These are phyloP conservation scores for Neotoxoptera formosana DNA, from an alignment of 1,140 invertebrate genomes.

Conservation along the genomic window DNA sequence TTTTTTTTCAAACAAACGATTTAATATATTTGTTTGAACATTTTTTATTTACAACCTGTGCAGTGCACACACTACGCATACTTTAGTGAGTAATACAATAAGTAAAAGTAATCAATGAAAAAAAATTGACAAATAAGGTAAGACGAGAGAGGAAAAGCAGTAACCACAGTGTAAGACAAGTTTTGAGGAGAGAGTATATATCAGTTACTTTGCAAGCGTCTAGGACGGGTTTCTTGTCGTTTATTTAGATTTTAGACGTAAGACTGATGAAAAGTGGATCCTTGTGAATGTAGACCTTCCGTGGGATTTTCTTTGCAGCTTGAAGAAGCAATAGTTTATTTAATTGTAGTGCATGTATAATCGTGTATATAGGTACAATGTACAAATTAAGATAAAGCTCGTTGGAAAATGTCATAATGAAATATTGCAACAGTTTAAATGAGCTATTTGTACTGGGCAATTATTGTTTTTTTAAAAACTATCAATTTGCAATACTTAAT, in stretches of 20 bases:
- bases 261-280: not conserved
- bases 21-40: not conserved
- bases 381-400: not conserved
- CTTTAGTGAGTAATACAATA: not conserved
- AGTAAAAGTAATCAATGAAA: not conserved
- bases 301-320: not conserved
- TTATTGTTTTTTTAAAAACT: no score
- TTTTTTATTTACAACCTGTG: not conserved
- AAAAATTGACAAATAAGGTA: constrained; percentile 17
- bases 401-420: no score
- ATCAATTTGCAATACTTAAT: no score
- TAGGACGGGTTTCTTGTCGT: not conserved
- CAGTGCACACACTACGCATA: not conserved
- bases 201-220: not conserved
- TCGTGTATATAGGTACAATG: not conserved
- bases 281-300: not conserved
- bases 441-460: no score
- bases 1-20: not conserved
- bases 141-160: not conserved
- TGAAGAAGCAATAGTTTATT: not conserved
- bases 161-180: not conserved
- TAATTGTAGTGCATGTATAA: not conserved
- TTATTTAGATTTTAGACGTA: not conserved
- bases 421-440: no score
- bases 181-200: constrained; percentile 4